Base-by-base conservation (phyloP, 2,888 invertebrate genomes). In the Malthinus flaveolus region DNA sequence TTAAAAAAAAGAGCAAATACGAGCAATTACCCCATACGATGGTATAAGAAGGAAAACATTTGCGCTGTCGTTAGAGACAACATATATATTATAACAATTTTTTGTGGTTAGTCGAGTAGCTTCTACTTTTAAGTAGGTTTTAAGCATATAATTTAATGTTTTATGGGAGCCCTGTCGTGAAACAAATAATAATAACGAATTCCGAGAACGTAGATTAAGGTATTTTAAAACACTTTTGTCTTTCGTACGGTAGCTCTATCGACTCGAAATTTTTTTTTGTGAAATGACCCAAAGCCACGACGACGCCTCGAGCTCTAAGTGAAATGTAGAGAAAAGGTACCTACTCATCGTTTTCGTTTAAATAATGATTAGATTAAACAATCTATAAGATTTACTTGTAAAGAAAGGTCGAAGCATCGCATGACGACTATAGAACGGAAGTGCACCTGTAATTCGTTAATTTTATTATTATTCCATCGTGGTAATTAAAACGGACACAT, bases 371-470 rank as follows among this genome's bases (percentile, higher is more conserved):
- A 23, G 5, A 23, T 23, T 23, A 23, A 23, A 23, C n/a, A 23
- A 23, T 23, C 23, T 23, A 23, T 23, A 23, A 23, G 23, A 23
- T 23, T 23, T 23, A 5, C 5, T 23, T 23, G 23, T 23, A 15
- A 8, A 7, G 9, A 4, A 32, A 23, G 7, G 42, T 47, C 11
- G 46, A 32, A 47, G 13, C 56, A 59, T 66, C 56, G 67, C 67
- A 65, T 67, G 66, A 64, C 65, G 62, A 44, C 35, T 53, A 23
- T n/a, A 33, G 53, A 65, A 57, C 67, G 69, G 70, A 71, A 71
- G 69, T 69, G 66, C 70, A 70, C 69, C 67, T 71, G 71, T 70
- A 67, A 69, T 70, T 71, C 71, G 66, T 68, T 71, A 71, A 70
- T 71, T 70, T 69, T 69, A 70, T 71, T 69, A 69, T 70, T 70